phyloP scores from a whole-genome alignment of 2,797 vertebrate species.

The Spinibarbus caldwelli region DNA sequence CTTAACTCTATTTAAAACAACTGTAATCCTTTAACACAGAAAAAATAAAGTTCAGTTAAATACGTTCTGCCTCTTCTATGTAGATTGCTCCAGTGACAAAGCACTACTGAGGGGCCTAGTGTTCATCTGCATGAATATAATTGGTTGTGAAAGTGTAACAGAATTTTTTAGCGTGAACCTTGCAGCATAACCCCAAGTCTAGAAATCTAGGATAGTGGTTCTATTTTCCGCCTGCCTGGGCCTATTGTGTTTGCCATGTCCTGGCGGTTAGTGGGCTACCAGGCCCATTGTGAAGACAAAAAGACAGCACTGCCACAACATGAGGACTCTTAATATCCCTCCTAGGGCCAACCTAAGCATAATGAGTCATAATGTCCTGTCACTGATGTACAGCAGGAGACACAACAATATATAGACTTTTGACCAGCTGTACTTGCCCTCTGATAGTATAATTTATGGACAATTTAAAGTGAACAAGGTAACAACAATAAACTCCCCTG shows the following conservation, averaged over 20 bases:
- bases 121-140: constrained; percentile 43
- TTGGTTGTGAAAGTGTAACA: constrained; percentile 33
- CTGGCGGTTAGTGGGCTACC: constrained; percentile 33
- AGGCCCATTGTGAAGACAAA: constrained; percentile 29
- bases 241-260: constrained; percentile 45
- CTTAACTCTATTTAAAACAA: background rate
- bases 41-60: background rate
- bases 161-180: constrained; percentile 28
- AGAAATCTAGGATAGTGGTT: constrained; percentile 38
- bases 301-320: background rate
- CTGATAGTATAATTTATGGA: background rate
- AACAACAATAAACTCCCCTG: background rate
- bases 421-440: background rate
- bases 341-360: constrained; percentile 21
- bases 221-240: constrained; percentile 55
- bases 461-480: background rate
- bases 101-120: constrained; percentile 12
- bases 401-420: background rate
- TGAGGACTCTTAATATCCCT: constrained; percentile 10
- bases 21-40: background rate
- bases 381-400: constrained; percentile 14
- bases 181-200: constrained; percentile 30
- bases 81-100: constrained; percentile 8
- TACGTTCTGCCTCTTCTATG: background rate
- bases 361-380: constrained; percentile 34